Evolutionary conservation across 2,797 vertebrate species (phyloP).

Genomic region (Rhinoraja longicauda): DNA sequence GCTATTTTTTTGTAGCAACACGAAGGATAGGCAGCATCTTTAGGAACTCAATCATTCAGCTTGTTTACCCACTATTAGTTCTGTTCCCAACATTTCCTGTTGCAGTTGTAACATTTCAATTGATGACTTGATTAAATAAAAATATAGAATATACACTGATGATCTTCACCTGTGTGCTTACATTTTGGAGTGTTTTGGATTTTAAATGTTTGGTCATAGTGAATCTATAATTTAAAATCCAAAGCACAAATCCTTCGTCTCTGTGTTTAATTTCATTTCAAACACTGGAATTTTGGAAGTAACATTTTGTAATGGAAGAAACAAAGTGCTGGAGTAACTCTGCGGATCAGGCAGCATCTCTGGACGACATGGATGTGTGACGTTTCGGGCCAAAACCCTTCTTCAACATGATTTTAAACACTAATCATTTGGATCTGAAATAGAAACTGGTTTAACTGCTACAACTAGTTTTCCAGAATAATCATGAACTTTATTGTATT

Average conservation of each 20-base stretch:
- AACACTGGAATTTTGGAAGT: too few species aligned
- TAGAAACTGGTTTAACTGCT: not conserved
- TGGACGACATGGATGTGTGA: too few species aligned
- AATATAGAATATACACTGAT: not conserved
- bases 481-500: not conserved
- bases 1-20: not conserved
- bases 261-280: too few species aligned
- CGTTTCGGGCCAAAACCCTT: too few species aligned
- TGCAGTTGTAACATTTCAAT: not conserved
- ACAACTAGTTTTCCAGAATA: not conserved
- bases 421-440: not conserved
- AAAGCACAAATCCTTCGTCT: not conserved
- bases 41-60: not conserved
- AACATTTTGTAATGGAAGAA: not conserved
- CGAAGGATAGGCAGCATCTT: not conserved
- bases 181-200: too few species aligned
- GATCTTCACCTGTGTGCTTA: not conserved
- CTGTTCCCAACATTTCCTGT: not conserved
- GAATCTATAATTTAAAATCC: not conserved
- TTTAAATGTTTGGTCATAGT: too few species aligned
- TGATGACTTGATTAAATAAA: not conserved
- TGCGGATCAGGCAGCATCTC: too few species aligned
- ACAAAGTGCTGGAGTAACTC: too few species aligned
- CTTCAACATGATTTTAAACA: not conserved
- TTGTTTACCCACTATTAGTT: not conserved